These are phyloP conservation scores for Hepsetus odoe DNA, from an alignment of 2,113 vertebrate species.

Conservation along the genomic window DNA sequence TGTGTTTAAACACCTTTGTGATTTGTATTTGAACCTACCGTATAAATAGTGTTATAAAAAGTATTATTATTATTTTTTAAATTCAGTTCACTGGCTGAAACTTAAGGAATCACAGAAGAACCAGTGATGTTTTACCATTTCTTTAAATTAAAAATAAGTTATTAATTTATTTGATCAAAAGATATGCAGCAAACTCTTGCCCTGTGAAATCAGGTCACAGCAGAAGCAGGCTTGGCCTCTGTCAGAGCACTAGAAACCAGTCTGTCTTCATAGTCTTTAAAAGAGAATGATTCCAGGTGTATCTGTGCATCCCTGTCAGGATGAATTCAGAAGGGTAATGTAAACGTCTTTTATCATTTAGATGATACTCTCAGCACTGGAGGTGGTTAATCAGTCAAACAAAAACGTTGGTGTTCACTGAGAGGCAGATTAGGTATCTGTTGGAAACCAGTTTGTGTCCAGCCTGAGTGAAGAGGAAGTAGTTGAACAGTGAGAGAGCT, in stretches of 20 bases:
- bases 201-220: slow-evolving; percentile 19
- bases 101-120: no score
- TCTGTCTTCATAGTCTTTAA: not conserved
- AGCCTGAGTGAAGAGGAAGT: slow-evolving; percentile 69
- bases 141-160: no score
- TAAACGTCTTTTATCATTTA: slow-evolving; percentile 3
- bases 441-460: slow-evolving; percentile 47
- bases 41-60: no score
- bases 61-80: no score
- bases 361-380: not conserved
- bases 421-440: slow-evolving; percentile 20
- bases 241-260: slow-evolving; percentile 5
- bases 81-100: no score
- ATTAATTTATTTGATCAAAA: slow-evolving; percentile 25
- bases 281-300: not conserved
- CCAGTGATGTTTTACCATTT: no score
- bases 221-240: slow-evolving; percentile 1
- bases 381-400: not conserved
- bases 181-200: slow-evolving; percentile 12
- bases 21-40: no score
- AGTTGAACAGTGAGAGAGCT: slow-evolving; percentile 44
- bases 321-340: not conserved
- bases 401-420: slow-evolving; percentile 22
- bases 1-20: no score
- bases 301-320: not conserved